phyloP scores from a whole-genome alignment of 2,888 invertebrate genomes.

The Mermis nigrescens region DNA sequence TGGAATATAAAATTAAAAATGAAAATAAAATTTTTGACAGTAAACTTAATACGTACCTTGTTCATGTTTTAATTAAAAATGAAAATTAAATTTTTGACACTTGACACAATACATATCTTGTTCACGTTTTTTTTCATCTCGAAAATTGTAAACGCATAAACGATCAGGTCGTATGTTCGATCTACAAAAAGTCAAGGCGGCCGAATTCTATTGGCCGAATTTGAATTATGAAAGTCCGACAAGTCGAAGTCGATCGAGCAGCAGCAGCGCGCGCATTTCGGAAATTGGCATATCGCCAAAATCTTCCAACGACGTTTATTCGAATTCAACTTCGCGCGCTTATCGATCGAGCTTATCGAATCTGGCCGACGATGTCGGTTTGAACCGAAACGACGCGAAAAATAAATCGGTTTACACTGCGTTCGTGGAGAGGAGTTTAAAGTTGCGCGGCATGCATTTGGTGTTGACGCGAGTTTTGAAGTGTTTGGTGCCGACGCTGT shows the following conservation, averaged over 20 bases:
- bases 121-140: too few species aligned
- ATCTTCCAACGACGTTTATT: too few species aligned
- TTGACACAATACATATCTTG: too few species aligned
- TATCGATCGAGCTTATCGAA: not conserved
- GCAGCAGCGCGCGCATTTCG: too few species aligned
- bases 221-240: not conserved
- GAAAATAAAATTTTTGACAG: too few species aligned
- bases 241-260: not conserved
- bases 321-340: too few species aligned
- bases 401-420: conserved; percentile 37
- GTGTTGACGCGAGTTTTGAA: conserved; percentile 55
- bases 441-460: conserved; percentile 63
- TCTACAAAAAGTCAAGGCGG: not conserved
- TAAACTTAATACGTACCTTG: too few species aligned
- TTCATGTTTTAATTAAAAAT: too few species aligned
- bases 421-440: conserved; percentile 67
- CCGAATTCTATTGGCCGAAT: not conserved
- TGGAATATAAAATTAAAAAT: too few species aligned
- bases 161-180: not conserved
- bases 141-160: not conserved
- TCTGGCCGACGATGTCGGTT: not conserved
- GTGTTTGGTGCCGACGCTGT: conserved; percentile 31
- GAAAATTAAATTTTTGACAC: too few species aligned
- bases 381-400: not conserved
- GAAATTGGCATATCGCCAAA: too few species aligned